Base-by-base conservation (phyloP, 2,888 invertebrate genomes). In the Petrophora chlorosata region DNA sequence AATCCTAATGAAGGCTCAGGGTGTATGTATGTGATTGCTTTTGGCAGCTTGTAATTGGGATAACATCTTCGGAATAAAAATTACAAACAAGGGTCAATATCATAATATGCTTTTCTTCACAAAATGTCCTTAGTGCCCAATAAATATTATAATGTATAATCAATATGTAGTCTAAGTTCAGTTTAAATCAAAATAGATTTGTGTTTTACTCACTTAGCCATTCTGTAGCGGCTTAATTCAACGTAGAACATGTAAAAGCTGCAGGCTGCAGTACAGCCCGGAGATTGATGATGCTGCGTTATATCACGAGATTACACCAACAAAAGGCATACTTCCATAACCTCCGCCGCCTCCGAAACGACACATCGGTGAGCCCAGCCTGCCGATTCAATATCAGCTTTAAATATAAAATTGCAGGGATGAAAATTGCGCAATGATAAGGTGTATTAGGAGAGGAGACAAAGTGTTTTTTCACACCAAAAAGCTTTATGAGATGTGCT, bases 261-360 rank as follows among this genome's bases (percentile, higher is more conserved):
- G 50, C 50, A 50, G 35, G 17, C 35, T 40, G 50, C 50, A 39
- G 26, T 26, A 26, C 25, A 28, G 35, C 51, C n/a, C 38, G 34
- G 50, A 57, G 53, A 57, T 57, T 53, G 56, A 57, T 57, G 53
- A 51, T 47, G 53, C 46, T 44, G 49, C 53, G 41, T 56, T 56
- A 56, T 51, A 56, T 53, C 50, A 50, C 41, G 39, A 56, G 53
- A 53, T 56, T 53, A 56, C 56, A 44, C 44, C 38, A 33, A 46
- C 46, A 53, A 56, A 56, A 51, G 53, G 47, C 53, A 47, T 39
- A 53, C 53, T 53, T 53, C 42, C 48, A 48, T 35, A 35, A 14
- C 17, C 13, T 2, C 4, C 2, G 17, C n/a, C 16, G 3, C 12
- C 14, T 17, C 5, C 5, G 4, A 29, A 40, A 40, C 47, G 5